Conservation (phyloP, 1,140 invertebrate genomes). For the Bombus pyrosoma region DNA sequence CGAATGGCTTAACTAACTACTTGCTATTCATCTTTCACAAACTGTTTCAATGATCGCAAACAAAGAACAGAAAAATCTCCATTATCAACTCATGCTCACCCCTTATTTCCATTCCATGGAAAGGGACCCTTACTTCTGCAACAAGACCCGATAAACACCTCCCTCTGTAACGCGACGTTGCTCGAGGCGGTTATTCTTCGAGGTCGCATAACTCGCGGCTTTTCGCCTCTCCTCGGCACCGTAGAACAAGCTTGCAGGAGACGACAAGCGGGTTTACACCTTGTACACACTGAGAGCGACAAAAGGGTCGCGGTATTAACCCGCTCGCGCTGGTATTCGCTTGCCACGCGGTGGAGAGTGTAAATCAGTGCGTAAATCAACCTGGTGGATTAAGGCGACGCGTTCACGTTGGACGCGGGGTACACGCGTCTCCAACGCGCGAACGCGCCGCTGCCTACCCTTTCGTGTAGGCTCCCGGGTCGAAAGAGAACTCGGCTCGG, state of each 20-base stretch:
- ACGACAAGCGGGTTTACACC: constrained; percentile 14
- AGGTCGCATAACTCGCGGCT: constrained; percentile 1
- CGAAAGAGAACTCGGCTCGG: neutral
- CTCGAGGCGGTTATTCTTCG: too few species aligned
- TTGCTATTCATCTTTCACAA: too few species aligned
- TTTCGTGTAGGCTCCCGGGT: constrained; percentile 62
- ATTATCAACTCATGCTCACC: too few species aligned
- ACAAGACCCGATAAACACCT: neutral
- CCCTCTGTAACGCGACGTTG: neutral
- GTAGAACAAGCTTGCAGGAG: neutral
- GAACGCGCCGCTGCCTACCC: constrained; percentile 60
- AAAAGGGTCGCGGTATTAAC: constrained; percentile 28
- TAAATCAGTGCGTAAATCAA: constrained; percentile 70
- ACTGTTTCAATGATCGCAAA: too few species aligned
- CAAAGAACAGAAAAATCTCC: too few species aligned
- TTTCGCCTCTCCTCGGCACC: neutral
- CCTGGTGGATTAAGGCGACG: constrained; percentile 44
- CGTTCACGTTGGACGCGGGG: constrained; percentile 29
- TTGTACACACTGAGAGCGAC: neutral
- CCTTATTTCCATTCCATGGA: too few species aligned
- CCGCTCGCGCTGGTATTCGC: constrained; percentile 11
- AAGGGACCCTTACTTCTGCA: too few species aligned
- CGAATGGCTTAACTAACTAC: too few species aligned
- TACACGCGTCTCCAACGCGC: neutral
- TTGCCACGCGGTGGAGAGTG: constrained; percentile 54